Base-by-base conservation (phyloP, 2,797 vertebrate species). In the Podargus strigoides region DNA sequence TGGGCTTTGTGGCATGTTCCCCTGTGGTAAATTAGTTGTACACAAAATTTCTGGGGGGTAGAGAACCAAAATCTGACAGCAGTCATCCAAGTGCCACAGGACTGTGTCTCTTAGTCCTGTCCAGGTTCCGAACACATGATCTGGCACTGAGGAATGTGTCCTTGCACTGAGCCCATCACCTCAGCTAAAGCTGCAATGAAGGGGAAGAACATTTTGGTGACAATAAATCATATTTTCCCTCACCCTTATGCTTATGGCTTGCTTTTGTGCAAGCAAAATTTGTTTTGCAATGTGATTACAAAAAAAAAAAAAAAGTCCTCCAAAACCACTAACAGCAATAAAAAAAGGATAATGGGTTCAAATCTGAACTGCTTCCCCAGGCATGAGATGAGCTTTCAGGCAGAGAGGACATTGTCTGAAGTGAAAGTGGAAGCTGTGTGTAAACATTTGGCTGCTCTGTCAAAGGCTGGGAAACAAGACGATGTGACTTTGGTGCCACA, bases 21-120 rank as follows among this genome's bases (percentile, higher is more conserved):
- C 10, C 47, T 1, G 0, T 26, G 19, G 26, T 20, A 68, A 69
- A 75, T 39, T 9, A 26, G 9, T 80, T 0, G 0, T 23, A 44
- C 6, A 21, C 6, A 50, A 50, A 67, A 56, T 39, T 59, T 20
- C 14, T 5, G 4, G 9, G 6, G 8, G 11, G 1, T 2, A 59
- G 44, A 93, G 14, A 49, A 53, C 46, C 5, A n/a, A 58, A 59
- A 64, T 42, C 19, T 64, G 37, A 0, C 5, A 37, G 9, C 15
- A 52, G 19, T 5, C 42, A 49, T 34, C 26, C 2, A 22, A 59
- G 21, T 52, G 24, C 1, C 4, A 62, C 6, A 36, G 6, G 20
- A n/a, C 39, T 4, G 5, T 28, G 20, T 13, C 34, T 53, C 41
- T 64, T 50, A 62, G 4, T 87, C 21, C 22, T 50, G 12, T 26